These are phyloP conservation scores for Lycodopsis pacificus DNA, from an alignment of 2,797 vertebrate species.

Conservation along the genomic window DNA sequence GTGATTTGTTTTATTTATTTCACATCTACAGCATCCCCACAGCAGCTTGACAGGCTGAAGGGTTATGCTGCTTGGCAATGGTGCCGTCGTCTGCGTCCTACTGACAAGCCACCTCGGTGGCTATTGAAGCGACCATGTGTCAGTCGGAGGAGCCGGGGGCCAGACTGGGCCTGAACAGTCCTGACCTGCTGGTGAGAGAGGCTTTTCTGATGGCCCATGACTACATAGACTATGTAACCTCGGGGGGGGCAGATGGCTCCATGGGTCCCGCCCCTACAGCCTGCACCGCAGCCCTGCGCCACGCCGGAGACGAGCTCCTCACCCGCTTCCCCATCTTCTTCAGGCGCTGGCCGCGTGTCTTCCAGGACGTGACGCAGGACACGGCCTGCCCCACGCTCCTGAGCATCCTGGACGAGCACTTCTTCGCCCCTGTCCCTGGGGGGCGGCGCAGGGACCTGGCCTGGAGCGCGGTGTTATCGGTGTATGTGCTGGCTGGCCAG, in stretches of 20 bases:
- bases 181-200: constrained; percentile 82
- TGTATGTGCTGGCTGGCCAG: constrained; percentile 86
- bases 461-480: constrained; percentile 84
- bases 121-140: constrained; percentile 59
- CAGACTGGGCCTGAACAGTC: constrained; percentile 68
- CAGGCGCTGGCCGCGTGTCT: constrained; percentile 85
- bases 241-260: constrained; percentile 49
- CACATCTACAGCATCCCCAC: background rate
- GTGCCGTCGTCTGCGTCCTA: constrained; percentile 4
- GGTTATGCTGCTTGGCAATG: background rate
- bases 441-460: constrained; percentile 75
- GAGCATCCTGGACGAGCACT: constrained; percentile 84
- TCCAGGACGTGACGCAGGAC: constrained; percentile 78
- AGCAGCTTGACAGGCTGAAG: background rate
- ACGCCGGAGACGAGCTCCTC: constrained; percentile 84
- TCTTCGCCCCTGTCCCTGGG: constrained; percentile 56
- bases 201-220: constrained; percentile 83
- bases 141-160: constrained; percentile 56
- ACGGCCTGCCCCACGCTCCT: constrained; percentile 77
- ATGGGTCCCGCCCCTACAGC: constrained; percentile 70
- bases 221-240: constrained; percentile 83
- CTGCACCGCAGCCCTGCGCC: constrained; percentile 76
- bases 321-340: constrained; percentile 86
- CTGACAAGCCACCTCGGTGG: constrained; percentile 29
- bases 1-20: background rate